phyloP scores from a whole-genome alignment of 2,888 invertebrate species.

The Torymus auratus region DNA sequence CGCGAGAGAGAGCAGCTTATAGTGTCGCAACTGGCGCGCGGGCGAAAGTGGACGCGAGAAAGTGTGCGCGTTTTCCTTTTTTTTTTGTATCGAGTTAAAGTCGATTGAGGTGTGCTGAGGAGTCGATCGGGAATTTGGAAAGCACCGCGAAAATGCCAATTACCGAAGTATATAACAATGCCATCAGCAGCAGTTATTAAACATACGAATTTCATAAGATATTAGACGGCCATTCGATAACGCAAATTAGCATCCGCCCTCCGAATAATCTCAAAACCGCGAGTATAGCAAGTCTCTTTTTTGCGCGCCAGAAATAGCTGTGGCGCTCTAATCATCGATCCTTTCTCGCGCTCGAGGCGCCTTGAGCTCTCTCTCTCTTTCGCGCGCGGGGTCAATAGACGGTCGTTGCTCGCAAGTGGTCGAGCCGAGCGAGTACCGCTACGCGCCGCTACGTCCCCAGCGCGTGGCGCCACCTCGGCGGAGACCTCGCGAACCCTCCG shows the following conservation, averaged over 20 bases:
- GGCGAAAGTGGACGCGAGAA: constrained; percentile 75
- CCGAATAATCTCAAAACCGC: no score
- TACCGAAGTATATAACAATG: no score
- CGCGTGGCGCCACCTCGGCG: constrained; percentile 74
- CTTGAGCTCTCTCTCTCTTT: constrained; percentile 33
- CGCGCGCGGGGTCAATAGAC: constrained; percentile 73
- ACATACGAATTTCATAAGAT: no score
- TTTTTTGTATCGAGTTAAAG: no score
- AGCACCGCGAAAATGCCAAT: no score
- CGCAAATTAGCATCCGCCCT: no score
- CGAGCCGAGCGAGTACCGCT: constrained; percentile 74
- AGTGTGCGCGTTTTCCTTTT: constrained; percentile 63
- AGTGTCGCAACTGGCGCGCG: constrained; percentile 70
- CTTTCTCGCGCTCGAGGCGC: constrained; percentile 61
- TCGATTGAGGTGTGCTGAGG: no score
- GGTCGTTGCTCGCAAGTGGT: constrained; percentile 71
- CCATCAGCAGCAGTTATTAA: no score
- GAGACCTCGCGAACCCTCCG: constrained; percentile 75
- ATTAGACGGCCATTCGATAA: no score
- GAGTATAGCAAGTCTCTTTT: no score
- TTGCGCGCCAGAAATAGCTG: constrained; percentile 32
- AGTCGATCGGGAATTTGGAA: no score
- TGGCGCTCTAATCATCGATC: constrained; percentile 47
- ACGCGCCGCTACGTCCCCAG: constrained; percentile 72
- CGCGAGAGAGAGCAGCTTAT: constrained; percentile 36